Evolutionary conservation across 2,113 vertebrate species (phyloP).

Genomic region (Stigmatopora nigra): DNA sequence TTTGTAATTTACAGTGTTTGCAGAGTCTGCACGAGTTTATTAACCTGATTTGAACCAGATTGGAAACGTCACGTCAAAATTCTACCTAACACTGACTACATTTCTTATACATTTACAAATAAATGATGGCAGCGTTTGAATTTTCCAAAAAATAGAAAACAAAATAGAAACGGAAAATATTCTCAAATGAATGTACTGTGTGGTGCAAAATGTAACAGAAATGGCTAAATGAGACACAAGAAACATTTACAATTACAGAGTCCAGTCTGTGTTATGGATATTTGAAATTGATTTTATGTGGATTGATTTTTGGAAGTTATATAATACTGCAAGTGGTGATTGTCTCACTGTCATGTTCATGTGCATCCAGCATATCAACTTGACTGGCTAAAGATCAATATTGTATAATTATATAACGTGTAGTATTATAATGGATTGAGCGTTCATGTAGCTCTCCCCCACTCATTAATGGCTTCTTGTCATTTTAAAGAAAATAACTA

Average conservation of each 20-base stretch:
- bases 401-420: not conserved
- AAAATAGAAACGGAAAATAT: not conserved
- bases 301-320: not conserved
- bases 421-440: not conserved
- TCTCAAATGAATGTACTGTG: not conserved
- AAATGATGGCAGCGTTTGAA: too few species aligned
- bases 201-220: not conserved
- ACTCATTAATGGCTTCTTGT: constrained; percentile 1
- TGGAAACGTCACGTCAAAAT: too few species aligned
- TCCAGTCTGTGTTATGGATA: not conserved
- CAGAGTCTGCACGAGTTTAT: too few species aligned
- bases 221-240: not conserved
- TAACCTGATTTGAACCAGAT: too few species aligned
- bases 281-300: constrained; percentile 9
- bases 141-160: too few species aligned
- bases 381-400: not conserved
- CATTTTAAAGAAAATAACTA: constrained; percentile 15
- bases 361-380: not conserved
- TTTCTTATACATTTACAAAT: too few species aligned
- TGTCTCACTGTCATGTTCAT: not conserved
- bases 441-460: not conserved
- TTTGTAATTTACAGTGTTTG: too few species aligned
- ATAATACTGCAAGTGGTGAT: not conserved
- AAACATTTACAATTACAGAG: not conserved
- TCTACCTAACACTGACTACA: too few species aligned